Conservation (phyloP, 2,888 invertebrate species). For the Papilio elwesi region DNA sequence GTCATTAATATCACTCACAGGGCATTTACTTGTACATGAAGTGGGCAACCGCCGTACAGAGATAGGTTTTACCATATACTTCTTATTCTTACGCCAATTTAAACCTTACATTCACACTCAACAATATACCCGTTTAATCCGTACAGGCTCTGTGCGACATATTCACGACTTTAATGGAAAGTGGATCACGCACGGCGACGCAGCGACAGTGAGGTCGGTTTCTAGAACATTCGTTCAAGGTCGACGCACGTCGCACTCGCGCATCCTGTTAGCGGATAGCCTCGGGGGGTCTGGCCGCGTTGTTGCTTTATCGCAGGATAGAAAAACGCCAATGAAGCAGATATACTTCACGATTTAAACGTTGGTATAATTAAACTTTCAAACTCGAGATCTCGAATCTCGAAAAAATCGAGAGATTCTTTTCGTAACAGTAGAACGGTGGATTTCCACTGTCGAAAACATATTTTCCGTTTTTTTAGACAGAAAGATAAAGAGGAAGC, state of each 20-base stretch:
- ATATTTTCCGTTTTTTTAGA: too few relatives aligned
- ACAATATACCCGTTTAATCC: neutral
- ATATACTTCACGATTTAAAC: too few relatives aligned
- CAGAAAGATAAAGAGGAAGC: too few relatives aligned
- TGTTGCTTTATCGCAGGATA: neutral
- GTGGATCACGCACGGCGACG: conserved; percentile 22
- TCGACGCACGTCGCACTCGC: conserved; percentile 13
- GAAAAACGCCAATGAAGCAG: neutral
- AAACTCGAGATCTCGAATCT: too few relatives aligned
- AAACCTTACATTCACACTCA: neutral
- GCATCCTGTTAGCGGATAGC: conserved; percentile 34
- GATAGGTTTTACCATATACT: too few relatives aligned
- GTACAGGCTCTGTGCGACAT: conserved; percentile 4
- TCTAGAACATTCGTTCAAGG: conserved; percentile 38
- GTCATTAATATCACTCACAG: too few relatives aligned
- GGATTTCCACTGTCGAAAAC: neutral
- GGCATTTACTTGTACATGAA: too few relatives aligned
- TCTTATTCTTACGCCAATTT: too few relatives aligned
- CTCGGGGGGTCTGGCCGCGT: conserved; percentile 17
- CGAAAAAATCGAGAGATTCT: too few relatives aligned
- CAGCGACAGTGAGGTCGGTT: conserved; percentile 13
- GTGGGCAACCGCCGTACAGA: too few relatives aligned
- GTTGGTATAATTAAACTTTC: too few relatives aligned
- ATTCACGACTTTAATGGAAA: conserved; percentile 25
- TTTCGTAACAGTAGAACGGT: neutral